Base-by-base conservation (phyloP, 2,113 vertebrate species). In the Setophaga coronata region DNA sequence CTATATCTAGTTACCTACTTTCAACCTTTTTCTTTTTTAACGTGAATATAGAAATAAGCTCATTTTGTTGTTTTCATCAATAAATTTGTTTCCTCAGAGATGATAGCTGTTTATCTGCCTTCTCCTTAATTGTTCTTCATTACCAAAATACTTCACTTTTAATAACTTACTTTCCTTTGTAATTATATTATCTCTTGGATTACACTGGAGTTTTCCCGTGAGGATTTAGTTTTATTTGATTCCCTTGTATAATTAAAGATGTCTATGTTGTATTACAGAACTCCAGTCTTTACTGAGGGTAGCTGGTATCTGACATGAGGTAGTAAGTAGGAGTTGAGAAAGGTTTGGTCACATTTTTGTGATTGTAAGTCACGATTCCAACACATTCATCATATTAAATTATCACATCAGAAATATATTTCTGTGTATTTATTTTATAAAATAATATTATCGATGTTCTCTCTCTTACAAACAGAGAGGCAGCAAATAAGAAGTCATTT, bases 201-300 rank as follows among this genome's bases (percentile, higher is more conserved):
- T 92, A 70, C 56, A 64, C 2, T 57, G 51, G 33, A 66, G 34
- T 48, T 92, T 92, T 92, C 70, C 58, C 67, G 57, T 82, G 86
- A 94, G 47, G 25, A n/a, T 93, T 92, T 76, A n/a, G 43, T 95
- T 87, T 72, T 79, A 87, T 95, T 87, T 84, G 40, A 87, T 93
- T 89, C 43, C 10, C 3, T 72, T 61, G 8, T 51, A 38, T 86
- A 81, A 96, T 91, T 95, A 73, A 91, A 89, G 28, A 54, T 70
- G 31, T 67, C 28, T 78, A 18, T 82, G 33, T 42, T 79, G 7
- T 28, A 62, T 79, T 69, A 48, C 3, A 65, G 17, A 87, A 18
- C 14, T 65, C 3, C 18, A 45, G 25, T 31, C 18, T 76, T 79
- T 62, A 61, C 45, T 61, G 21, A 14, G 43, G 20, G 18, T 79